Base-by-base conservation (phyloP, 2,888 invertebrate genomes). In the Ornithoptera alexandrae region DNA sequence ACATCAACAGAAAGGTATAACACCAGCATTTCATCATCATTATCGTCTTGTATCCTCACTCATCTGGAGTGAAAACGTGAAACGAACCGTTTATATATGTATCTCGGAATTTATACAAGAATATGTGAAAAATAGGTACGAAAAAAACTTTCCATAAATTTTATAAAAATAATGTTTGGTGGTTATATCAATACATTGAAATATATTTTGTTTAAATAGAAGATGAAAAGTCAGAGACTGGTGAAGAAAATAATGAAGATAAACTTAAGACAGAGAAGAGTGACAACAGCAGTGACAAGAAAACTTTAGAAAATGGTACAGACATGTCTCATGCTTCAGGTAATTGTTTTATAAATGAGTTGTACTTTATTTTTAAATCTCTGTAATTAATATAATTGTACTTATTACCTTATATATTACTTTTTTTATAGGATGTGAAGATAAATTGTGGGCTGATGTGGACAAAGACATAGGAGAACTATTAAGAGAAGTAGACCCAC, bases 401-500 rank as follows among this genome's bases (percentile, higher is more conserved):
- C 39, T 39, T 30, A 3, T 30, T 30, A 30, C 30, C 30, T 30
- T 5, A 30, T 30, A 30, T 30, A 30, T 30, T 42, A n/a, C 57
- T 53, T 36, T 62, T 22, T 67, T 36, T 46, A 30, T 73, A 88
- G 94, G 90, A 46, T 94, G 89, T 71, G 95, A 95, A 76, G 96
- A 96, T 77, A 96, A 96, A 79, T 80, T 96, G 69, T 96, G 96
- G 96, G 96, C 95, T 39, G 96, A 96, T 83, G 96, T 96, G 46
- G 96, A 96, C 82, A 96, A 96, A 81, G 96, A 96, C 83, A 93
- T 97, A 72, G 96, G 96, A 7, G 96, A 96, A 79, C 90, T 97
- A 67, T 87, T 97, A 53, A 94, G 95, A 18, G 95, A 95, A 81
- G 95, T 94, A 42, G 95, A 95, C 74, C 94, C 95, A 3, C 95